These are phyloP conservation scores for Lasioglossum figueresi DNA, from an alignment of 2,888 invertebrate genomes.

Conservation along the genomic window DNA sequence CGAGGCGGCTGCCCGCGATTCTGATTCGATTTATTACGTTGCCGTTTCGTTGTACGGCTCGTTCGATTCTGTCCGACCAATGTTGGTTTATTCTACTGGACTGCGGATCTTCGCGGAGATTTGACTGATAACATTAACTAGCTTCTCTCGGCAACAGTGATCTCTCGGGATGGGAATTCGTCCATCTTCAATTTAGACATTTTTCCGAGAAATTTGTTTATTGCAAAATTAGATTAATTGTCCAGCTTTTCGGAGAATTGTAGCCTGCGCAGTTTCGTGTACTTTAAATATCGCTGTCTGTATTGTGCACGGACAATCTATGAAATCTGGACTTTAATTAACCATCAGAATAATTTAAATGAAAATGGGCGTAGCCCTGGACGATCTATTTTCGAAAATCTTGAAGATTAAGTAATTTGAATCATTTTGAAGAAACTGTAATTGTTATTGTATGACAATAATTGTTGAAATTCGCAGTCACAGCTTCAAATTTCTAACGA, in stretches of 20 bases:
- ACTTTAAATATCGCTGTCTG: neutral
- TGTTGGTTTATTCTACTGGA: neutral
- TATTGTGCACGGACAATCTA: neutral
- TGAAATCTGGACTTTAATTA: neutral
- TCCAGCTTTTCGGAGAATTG: neutral
- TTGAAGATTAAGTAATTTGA: too few relatives aligned
- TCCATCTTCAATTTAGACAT: neutral
- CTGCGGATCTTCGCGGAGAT: neutral
- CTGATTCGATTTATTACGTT: neutral
- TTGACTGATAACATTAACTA: too few relatives aligned
- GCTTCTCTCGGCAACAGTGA: neutral
- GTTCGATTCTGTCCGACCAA: neutral
- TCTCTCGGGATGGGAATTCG: neutral
- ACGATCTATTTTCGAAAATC: neutral
- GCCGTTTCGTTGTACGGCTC: too few relatives aligned
- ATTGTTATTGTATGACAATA: too few relatives aligned
- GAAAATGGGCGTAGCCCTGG: neutral
- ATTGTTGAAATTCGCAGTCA: neutral
- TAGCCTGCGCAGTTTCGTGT: neutral
- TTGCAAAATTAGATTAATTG: too few relatives aligned
- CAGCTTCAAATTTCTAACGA: neutral
- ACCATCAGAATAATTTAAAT: neutral
- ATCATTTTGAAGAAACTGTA: too few relatives aligned
- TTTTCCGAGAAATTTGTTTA: neutral
- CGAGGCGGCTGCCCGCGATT: slow-evolving; percentile 35